Base-by-base conservation (phyloP, 2,797 vertebrate species). In the Pachyuromys duprasi region DNA sequence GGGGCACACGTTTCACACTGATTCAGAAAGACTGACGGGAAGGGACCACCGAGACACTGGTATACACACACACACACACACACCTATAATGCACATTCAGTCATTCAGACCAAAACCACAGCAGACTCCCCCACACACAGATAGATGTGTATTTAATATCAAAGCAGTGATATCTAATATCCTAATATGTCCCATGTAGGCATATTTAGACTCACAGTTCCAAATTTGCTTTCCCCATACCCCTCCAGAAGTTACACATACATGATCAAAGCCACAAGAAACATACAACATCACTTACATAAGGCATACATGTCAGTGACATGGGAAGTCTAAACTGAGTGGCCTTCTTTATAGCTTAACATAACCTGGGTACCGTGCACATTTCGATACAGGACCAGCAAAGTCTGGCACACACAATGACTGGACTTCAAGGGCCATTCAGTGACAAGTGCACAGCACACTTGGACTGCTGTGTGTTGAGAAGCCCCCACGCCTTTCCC, bases 191-290 rank as follows among this genome's bases (percentile, higher is more conserved):
- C 95, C 82, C 78, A 92, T 53, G 93, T 84, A 55, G 36, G 60
- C 26, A 67, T 33, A 81, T 55, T 91, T 39, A 65, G 93, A 90
- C 91, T 28, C 94, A 83, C 62, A 42, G 62, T 55, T 82, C 74
- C 86, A 14, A 65, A 74, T 90, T 55, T 67, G 74, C 55, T 78
- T 28, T 42, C 49, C 42, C 45, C 36, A 39, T 6, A 13, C 72
- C 49, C 65, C 33, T 90, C 13, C 55, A 93, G 87, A 95, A 96
- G 62, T 93, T 92, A 70, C 11, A 90, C 26, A 20, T 33, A 92
- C 15, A 11, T 42, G n/a, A 81, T 67, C 63, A n/a, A 89, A 92
- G 74, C 42, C 62, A 45, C 53, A 81, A 91, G 84, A 91, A 60
- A 31, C 18, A 49, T 39, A 75, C 17, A 53, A 26, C 69, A 84